Percentiles rank a stretch among this genome's conserved stretches.
These are phyloP conservation scores for Acrobasis repandana DNA, from an alignment of 2,888 invertebrate genomes.

Conservation along the genomic window DNA sequence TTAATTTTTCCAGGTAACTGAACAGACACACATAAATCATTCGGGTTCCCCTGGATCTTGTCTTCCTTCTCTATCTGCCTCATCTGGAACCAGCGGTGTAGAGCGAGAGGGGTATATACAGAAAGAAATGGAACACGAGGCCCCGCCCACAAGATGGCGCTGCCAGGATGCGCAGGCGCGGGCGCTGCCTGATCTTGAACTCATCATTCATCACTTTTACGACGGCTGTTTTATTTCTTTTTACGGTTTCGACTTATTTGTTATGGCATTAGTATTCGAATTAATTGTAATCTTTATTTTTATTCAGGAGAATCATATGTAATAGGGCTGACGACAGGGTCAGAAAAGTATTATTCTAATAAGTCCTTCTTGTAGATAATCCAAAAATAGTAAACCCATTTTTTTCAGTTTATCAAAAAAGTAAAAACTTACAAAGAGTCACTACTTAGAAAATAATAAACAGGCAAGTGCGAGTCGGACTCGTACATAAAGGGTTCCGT, in stretches of 20 bases:
- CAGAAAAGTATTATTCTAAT: too few species aligned
- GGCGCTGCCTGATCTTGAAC: constrained; percentile 68
- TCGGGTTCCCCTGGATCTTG: not conserved
- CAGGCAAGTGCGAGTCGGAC: too few species aligned
- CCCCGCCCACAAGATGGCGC: constrained; percentile 77
- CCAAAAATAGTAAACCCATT: too few species aligned
- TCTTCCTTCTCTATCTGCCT: constrained; percentile 49
- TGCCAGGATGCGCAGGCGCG: constrained; percentile 30
- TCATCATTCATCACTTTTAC: constrained; percentile 77
- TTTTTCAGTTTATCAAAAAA: too few species aligned
- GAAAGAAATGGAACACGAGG: constrained; percentile 38
- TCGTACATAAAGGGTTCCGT: too few species aligned
- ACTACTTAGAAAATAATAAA: too few species aligned
- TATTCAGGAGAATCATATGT: not conserved
- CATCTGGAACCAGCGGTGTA: constrained; percentile 38
- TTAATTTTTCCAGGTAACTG: not conserved
- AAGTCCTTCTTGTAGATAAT: too few species aligned
- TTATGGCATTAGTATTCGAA: constrained; percentile 25
- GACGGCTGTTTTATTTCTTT: constrained; percentile 66
- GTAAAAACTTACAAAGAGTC: too few species aligned
- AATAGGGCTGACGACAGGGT: too few species aligned
- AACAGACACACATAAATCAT: not conserved
- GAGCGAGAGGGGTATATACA: constrained; percentile 50
- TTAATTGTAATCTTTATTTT: not conserved
- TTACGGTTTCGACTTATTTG: constrained; percentile 73